Evolutionary conservation across 1,140 invertebrate genomes (phyloP).

Genomic region (Megalopta genalis): DNA sequence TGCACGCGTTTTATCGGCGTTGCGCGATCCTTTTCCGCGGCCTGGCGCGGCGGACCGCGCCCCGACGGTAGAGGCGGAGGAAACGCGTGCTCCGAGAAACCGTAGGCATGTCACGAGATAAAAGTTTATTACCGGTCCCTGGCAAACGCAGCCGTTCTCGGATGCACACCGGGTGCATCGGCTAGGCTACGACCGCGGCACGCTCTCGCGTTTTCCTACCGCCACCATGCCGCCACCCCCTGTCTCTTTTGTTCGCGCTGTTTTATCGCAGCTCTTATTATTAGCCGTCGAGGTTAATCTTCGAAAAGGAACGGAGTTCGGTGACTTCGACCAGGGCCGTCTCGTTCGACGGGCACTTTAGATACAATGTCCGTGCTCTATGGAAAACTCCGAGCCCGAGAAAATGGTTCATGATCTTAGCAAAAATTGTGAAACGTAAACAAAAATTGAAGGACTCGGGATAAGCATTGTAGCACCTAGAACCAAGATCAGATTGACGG

Average conservation of each 20-base stretch:
- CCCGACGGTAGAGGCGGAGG: neutral
- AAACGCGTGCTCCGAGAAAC: slow-evolving; percentile 7
- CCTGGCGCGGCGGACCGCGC: neutral
- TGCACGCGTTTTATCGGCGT: slow-evolving; percentile 32
- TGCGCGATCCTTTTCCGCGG: slow-evolving; percentile 12
- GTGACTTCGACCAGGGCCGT: no score
- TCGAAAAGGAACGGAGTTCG: neutral
- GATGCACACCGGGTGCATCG: slow-evolving; percentile 18
- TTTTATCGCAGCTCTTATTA: neutral
- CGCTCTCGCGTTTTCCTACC: no score
- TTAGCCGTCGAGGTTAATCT: no score
- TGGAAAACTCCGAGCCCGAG: no score
- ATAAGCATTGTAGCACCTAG: no score
- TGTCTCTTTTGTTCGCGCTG: neutral
- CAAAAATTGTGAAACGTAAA: no score
- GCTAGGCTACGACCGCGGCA: slow-evolving; percentile 20
- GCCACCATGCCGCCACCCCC: no score
- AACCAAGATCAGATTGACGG: no score
- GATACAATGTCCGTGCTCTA: no score
- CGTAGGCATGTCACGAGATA: slow-evolving; percentile 46
- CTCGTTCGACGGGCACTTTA: no score
- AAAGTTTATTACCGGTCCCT: slow-evolving; percentile 56
- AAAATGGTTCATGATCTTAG: no score
- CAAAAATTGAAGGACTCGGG: no score
- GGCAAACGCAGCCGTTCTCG: slow-evolving; percentile 25